Base-by-base conservation (phyloP, 2,797 vertebrate genomes). In the Chromobotia macracanthus region DNA sequence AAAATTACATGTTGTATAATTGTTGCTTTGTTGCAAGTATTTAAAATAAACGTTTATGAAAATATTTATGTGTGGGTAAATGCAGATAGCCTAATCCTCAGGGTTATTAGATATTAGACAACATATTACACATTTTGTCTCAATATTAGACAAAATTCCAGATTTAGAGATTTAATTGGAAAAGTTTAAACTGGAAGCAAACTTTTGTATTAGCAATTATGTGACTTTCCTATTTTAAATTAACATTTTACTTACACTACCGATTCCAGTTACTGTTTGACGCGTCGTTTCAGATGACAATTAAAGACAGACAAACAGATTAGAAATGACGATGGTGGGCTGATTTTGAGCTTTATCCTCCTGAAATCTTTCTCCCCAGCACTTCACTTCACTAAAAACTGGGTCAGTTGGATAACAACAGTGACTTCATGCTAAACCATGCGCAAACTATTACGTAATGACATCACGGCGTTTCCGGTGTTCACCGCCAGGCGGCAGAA, bases 41-140 rank as follows among this genome's bases (percentile, higher is more conserved):
- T 80, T 86, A 5, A 46, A 91, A 91, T 90, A 91, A 92, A 92
- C 18, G 21, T 55, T 64, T 82, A 61, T 38, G 61, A 50, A 82
- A 80, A 80, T 74, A 21, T 15, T 2, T n/a, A n/a, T n/a, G n/a
- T n/a, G n/a, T n/a, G n/a, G n/a, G n/a, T n/a, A n/a, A n/a, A n/a
- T n/a, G n/a, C n/a, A n/a, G n/a, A n/a, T n/a, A n/a, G n/a, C n/a
- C n/a, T n/a, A n/a, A n/a, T n/a, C n/a, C n/a, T n/a, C n/a, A n/a
- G n/a, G n/a, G n/a, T n/a, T 44, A 35, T 35, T 35, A 35, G 31
- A 35, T 6, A 35, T 35, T 35, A 35, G 31, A 35, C n/a, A n/a
- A n/a, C n/a, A n/a, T n/a, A n/a, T n/a, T n/a, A n/a, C n/a, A n/a
- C n/a, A n/a, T n/a, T n/a, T n/a, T n/a, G n/a, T n/a, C n/a, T n/a